These are phyloP conservation scores for Onychostruthus taczanowskii DNA, from an alignment of 2,113 vertebrate genomes.

Conservation along the genomic window DNA sequence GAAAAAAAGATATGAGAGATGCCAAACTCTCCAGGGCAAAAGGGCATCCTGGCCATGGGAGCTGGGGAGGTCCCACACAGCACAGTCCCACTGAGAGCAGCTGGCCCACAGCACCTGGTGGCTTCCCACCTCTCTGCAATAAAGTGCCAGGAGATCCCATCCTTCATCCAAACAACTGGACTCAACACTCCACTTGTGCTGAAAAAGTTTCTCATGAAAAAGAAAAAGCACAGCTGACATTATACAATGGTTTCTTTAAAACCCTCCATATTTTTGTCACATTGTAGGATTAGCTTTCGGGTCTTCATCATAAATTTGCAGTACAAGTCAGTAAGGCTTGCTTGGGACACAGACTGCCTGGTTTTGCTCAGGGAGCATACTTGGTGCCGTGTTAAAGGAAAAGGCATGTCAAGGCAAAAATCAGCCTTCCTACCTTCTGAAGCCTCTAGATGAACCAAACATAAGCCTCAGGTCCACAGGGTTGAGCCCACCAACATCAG, in stretches of 20 bases:
- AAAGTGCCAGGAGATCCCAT: background rate
- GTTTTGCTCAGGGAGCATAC: background rate
- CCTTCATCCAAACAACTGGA: background rate
- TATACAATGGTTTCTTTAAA: background rate
- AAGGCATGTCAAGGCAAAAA: background rate
- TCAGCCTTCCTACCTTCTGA: background rate
- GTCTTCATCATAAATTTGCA: background rate
- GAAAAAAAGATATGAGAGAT: background rate
- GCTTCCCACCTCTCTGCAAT: background rate
- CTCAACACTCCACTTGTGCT: background rate
- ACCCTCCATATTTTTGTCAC: background rate
- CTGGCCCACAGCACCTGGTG: background rate
- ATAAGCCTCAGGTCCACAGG: background rate
- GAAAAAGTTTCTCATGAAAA: background rate
- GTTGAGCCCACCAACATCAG: background rate
- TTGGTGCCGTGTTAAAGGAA: background rate
- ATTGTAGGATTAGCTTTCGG: background rate
- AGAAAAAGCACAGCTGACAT: background rate
- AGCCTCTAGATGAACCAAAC: background rate
- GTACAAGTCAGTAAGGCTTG: background rate
- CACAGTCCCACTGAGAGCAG: rapidly evolving
- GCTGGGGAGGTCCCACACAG: background rate
- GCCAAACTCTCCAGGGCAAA: background rate
- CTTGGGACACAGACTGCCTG: background rate
- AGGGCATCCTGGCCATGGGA: background rate